Evolutionary conservation across 2,888 invertebrate species (phyloP).

Genomic region (Nemurella pictetii): DNA sequence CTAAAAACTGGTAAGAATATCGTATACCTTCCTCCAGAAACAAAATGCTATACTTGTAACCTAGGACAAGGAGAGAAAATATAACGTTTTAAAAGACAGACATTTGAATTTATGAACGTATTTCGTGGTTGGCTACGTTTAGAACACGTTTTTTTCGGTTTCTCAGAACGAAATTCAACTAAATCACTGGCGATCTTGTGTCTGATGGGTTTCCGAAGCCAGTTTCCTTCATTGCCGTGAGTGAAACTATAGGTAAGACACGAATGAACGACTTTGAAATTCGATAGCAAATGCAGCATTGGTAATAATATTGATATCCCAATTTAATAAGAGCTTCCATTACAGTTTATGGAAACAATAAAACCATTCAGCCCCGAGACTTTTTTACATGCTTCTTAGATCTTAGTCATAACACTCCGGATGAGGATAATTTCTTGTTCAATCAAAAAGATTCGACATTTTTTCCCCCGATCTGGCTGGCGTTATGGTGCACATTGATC

Average conservation of each 20-base stretch:
- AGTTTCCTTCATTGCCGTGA: background rate
- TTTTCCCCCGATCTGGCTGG: background rate
- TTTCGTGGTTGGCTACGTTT: background rate
- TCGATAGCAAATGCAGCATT: background rate
- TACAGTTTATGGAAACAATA: background rate
- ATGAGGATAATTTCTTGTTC: slow-evolving; percentile 19
- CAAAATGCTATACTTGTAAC: background rate
- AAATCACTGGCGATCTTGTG: background rate
- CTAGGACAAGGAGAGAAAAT: background rate
- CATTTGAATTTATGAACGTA: background rate
- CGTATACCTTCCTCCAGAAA: background rate
- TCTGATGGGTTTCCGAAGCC: background rate
- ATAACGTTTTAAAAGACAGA: background rate
- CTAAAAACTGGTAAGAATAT: background rate
- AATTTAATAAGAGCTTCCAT: background rate
- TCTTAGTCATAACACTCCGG: background rate
- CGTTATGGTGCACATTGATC: background rate
- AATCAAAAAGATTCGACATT: background rate
- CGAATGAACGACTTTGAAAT: background rate
- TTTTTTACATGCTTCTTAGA: background rate
- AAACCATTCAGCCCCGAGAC: background rate
- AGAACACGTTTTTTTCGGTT: background rate
- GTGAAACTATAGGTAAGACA: background rate
- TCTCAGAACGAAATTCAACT: background rate
- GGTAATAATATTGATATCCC: background rate